Evolutionary conservation across 2,888 invertebrate species (phyloP).

Genomic region (Hemithea aestivaria): DNA sequence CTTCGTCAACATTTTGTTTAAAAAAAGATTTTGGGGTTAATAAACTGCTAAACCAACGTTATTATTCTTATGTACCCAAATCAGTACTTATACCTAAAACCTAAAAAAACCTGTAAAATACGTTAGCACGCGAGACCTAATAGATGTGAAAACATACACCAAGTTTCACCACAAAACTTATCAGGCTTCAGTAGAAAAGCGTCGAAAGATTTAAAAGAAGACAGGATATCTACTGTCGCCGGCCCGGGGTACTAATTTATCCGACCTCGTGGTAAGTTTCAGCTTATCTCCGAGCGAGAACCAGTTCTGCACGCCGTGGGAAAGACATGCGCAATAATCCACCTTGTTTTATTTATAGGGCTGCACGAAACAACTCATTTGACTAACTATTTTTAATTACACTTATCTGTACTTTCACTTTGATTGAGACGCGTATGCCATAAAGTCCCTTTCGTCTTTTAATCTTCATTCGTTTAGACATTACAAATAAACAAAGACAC

Average conservation of each 20-base stretch:
- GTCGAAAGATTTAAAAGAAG: slow-evolving; percentile 46
- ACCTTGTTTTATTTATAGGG: slow-evolving; percentile 67
- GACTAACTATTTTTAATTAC: too few species aligned
- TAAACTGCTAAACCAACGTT: too few species aligned
- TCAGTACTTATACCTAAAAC: too few species aligned
- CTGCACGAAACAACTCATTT: slow-evolving; percentile 34
- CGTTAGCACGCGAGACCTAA: too few species aligned
- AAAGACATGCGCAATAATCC: slow-evolving; percentile 67
- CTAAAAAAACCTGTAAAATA: too few species aligned
- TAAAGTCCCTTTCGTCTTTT: slow-evolving; percentile 26
- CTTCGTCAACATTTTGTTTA: too few species aligned
- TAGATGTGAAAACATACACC: too few species aligned
- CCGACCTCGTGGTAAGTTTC: slow-evolving; percentile 63
- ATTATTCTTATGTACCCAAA: too few species aligned
- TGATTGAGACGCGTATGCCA: slow-evolving; percentile 29
- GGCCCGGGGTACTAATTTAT: slow-evolving; percentile 63
- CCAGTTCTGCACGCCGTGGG: slow-evolving; percentile 76
- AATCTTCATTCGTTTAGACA: slow-evolving; percentile 20
- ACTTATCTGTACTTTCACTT: slow-evolving; percentile 37
- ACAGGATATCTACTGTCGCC: slow-evolving; percentile 69
- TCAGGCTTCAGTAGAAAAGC: slow-evolving; percentile 26
- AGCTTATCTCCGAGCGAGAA: slow-evolving; percentile 65
- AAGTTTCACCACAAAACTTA: not conserved
- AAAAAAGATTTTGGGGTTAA: too few species aligned
- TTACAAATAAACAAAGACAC: slow-evolving; percentile 22